phyloP scores from a whole-genome alignment of 2,113 vertebrate genomes.

The Galeopterus variegatus region DNA sequence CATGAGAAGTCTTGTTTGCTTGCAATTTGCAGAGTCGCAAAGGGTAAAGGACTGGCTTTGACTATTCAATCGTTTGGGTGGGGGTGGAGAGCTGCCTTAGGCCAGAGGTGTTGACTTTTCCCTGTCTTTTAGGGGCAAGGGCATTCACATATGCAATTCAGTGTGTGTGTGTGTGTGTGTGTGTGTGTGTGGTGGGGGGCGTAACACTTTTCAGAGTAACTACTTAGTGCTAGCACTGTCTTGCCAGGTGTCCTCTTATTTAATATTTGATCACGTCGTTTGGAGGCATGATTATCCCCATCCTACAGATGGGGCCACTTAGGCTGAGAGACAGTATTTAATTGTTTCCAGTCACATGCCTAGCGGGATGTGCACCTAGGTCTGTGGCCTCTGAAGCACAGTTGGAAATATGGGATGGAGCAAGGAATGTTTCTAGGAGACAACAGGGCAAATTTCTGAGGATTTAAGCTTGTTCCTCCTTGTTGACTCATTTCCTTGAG shows the following conservation, averaged over 20 bases:
- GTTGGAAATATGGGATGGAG: background rate
- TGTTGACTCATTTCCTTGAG: background rate
- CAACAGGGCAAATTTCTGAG: background rate
- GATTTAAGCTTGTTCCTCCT: background rate
- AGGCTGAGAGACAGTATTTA: background rate
- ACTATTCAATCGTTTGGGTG: slow-evolving; percentile 62
- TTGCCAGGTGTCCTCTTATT: background rate
- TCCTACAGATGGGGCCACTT: background rate
- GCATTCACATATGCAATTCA: background rate
- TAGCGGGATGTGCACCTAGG: background rate
- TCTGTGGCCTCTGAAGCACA: background rate
- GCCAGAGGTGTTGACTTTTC: slow-evolving; percentile 28
- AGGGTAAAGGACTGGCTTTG: slow-evolving; percentile 76
- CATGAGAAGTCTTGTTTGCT: slow-evolving; percentile 81
- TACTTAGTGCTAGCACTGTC: background rate
- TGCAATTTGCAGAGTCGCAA: slow-evolving; percentile 66
- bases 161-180: background rate
- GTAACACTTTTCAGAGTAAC: background rate
- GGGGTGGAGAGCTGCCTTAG: slow-evolving; percentile 24
- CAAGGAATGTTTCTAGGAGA: background rate
- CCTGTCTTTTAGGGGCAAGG: background rate
- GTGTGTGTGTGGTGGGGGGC: background rate
- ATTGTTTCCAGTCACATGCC: background rate
- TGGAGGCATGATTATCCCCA: background rate
- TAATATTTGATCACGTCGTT: background rate